These are phyloP conservation scores for Oenanthe melanoleuca DNA, from an alignment of 2,113 vertebrate species.

Conservation along the genomic window DNA sequence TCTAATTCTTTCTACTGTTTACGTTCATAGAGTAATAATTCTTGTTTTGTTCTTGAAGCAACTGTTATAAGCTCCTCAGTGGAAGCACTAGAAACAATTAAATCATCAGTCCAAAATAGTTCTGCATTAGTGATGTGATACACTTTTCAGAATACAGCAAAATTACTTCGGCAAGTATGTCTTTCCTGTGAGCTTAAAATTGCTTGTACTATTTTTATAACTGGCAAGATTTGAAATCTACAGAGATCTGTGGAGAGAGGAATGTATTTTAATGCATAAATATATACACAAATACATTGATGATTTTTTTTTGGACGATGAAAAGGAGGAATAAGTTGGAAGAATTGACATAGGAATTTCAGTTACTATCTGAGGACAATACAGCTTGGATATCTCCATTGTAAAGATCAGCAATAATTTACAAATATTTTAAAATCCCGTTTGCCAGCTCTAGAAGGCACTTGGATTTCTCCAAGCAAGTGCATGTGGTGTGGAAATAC, in stretches of 20 bases:
- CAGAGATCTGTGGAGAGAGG: background rate
- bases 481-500: background rate
- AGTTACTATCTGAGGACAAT: background rate
- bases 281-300: background rate
- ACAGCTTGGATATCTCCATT: background rate
- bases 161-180: background rate
- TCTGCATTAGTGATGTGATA: background rate
- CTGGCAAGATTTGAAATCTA: background rate
- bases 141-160: background rate
- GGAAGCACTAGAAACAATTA: background rate
- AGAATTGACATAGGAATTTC: background rate
- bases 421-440: background rate
- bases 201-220: background rate
- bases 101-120: background rate
- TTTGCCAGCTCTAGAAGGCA: background rate
- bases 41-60: conserved; percentile 14
- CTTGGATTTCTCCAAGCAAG: background rate
- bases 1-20: conserved; percentile 45
- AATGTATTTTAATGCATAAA: background rate
- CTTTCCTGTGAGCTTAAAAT: background rate
- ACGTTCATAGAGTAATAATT: conserved; percentile 11
- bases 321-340: background rate
- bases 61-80: background rate
- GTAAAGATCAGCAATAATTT: background rate
- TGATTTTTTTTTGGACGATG: background rate